Evolutionary conservation across 2,797 vertebrate species (phyloP), one percentile per base, ranked within the genome.

Genomic region (Amblyopsis hoosieri): DNA sequence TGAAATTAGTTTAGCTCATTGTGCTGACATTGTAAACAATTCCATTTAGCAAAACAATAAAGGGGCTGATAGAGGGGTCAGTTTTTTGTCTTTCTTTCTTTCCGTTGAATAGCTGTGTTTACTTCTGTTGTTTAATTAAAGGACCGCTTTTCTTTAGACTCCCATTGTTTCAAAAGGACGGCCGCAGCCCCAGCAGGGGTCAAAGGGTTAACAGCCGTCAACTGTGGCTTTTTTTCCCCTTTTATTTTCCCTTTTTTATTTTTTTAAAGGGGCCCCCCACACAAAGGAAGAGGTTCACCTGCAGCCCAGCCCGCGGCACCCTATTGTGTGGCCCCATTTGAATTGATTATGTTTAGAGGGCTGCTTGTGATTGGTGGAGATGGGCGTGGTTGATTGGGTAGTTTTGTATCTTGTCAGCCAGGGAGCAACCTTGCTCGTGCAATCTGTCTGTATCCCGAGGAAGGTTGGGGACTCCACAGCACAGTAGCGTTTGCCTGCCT

Each of bases 291-390:
- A 85, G 83, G 91, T 95, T 95, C 95, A 95, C 95, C 95, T 95
- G 95, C 94, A 93, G 88, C 86, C 85, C 90, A 88, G 89, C 89
- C 88, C 64, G 76, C 82, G 78, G 87, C 90, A 87, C 86, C 93
- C 85, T 87, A 93, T 94, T 95, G 93, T 95, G 94, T 93, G 87
- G 88, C 85, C 84, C 86, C 89, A 78, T 92, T 93, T 91, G 93
- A 94, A 93, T 93, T 93, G 91, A 93, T 93, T 92, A 92, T 93
- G 92, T 94, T 93, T 92, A 93, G 93, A 93, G 91, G 93, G 94
- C 92, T 90, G 94, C 89, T 94, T 94, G 95, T 96, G 95, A 96
- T 96, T 97, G 96, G 96, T 94, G 93, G 96, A 94, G 94, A 93
- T 92, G 95, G 94, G 95, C 92, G 95, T 95, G 95, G 95, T 94